phyloP scores from a whole-genome alignment of 2,797 vertebrate species.

The Malacoraja senta region DNA sequence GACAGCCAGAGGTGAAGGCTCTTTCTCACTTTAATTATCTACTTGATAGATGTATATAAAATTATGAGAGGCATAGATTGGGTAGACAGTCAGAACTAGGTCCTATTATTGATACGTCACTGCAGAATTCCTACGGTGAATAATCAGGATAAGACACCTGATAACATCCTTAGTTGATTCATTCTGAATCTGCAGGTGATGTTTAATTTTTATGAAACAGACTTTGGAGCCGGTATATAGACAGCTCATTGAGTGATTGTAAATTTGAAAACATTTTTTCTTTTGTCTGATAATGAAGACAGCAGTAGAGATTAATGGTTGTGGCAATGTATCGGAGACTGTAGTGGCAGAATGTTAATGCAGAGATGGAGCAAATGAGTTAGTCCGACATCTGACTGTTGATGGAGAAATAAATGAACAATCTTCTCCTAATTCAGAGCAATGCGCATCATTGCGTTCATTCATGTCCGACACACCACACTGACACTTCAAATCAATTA shows the following conservation, averaged over 20 bases:
- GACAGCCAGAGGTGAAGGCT: too few species aligned
- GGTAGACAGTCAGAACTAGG: neutral
- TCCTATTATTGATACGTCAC: neutral
- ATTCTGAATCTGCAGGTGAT: neutral
- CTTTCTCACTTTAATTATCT: too few species aligned
- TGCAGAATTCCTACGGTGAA: neutral
- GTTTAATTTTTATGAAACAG: constrained; percentile 35
- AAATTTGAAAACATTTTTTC: constrained; percentile 22
- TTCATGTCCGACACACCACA: constrained; percentile 40
- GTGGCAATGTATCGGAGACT: constrained; percentile 45
- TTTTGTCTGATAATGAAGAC: constrained; percentile 43
- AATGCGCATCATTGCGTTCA: constrained; percentile 43
- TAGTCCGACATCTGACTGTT: constrained; percentile 41
- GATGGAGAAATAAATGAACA: constrained; percentile 41
- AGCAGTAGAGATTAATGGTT: constrained; percentile 46
- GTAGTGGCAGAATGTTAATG: constrained; percentile 43
- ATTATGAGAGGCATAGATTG: too few species aligned
- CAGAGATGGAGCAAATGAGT: constrained; percentile 41
- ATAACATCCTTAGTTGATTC: neutral
- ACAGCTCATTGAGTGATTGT: neutral
- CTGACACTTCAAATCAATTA: constrained; percentile 44
- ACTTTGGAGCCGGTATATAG: constrained; percentile 14
- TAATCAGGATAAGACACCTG: neutral
- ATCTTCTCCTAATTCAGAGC: constrained; percentile 44
- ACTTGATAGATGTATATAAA: too few species aligned